Evolutionary conservation across 2,113 vertebrate genomes (phyloP).

Genomic region (Gymnobelideus leadbeateri): DNA sequence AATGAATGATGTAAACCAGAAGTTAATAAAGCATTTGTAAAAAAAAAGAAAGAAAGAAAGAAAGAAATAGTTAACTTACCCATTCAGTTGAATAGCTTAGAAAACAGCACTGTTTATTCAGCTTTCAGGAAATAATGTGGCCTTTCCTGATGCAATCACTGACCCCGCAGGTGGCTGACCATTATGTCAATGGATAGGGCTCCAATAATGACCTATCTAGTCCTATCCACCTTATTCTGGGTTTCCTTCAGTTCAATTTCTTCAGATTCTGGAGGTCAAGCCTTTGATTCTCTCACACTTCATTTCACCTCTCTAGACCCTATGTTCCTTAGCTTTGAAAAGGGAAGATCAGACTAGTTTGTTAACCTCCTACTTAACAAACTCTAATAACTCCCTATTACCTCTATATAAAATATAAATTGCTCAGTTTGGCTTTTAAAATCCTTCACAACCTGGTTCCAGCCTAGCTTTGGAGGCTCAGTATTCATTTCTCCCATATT

Average conservation of each 20-base stretch:
- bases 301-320: neutral
- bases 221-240: neutral
- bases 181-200: neutral
- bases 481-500: neutral
- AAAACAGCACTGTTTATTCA: neutral
- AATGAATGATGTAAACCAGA: too few relatives aligned
- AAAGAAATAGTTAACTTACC: neutral
- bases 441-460: neutral
- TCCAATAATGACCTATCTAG: neutral
- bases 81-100: neutral
- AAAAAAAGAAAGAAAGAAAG: too few relatives aligned
- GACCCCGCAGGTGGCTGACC: neutral
- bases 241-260: neutral
- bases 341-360: neutral
- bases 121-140: neutral
- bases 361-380: neutral
- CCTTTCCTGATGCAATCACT: neutral
- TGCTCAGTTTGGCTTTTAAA: neutral
- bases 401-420: neutral
- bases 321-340: neutral
- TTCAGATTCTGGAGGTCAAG: neutral
- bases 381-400: neutral
- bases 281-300: neutral
- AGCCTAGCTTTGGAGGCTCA: neutral
- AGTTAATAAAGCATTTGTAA: too few relatives aligned